Percentiles rank a stretch among this genome's conserved stretches.
Conservation (phyloP, 1,140 invertebrate genomes). For the Physella acuta region DNA sequence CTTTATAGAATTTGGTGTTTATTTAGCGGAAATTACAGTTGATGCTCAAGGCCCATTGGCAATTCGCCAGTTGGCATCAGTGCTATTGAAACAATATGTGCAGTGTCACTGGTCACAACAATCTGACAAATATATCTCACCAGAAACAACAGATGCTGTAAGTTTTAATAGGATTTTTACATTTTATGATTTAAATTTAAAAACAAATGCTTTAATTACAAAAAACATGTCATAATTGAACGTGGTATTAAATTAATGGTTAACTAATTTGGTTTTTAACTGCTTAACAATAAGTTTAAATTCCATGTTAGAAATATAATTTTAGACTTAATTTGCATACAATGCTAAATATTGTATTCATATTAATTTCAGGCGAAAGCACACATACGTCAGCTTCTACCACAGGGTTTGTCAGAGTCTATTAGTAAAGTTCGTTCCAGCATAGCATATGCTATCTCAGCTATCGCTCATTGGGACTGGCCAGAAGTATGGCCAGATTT, state of each 20-base stretch:
- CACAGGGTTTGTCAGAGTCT: constrained; percentile 70
- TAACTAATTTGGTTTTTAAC: no score
- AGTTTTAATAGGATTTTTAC: no score
- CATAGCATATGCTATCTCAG: constrained; percentile 75
- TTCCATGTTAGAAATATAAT: no score
- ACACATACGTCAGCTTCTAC: constrained; percentile 70
- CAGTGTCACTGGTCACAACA: constrained; percentile 71
- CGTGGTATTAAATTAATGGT: no score
- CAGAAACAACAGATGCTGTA: constrained; percentile 64
- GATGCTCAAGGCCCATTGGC: constrained; percentile 68
- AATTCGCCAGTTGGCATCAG: constrained; percentile 71
- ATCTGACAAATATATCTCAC: constrained; percentile 68
- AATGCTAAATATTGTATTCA: not conserved
- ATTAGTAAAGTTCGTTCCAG: constrained; percentile 74
- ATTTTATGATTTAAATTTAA: no score
- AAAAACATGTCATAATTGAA: no score
- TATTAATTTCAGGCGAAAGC: constrained; percentile 65
- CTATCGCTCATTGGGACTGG: constrained; percentile 79
- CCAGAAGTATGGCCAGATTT: constrained; percentile 76
- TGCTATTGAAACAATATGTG: constrained; percentile 77
- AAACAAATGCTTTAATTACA: no score
- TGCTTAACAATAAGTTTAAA: no score
- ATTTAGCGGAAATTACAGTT: constrained; percentile 73
- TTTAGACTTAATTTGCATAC: not conserved
- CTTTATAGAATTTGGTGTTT: constrained; percentile 72